These are phyloP conservation scores for Euschistus heros DNA, from an alignment of 1,140 invertebrate genomes.

Conservation along the genomic window DNA sequence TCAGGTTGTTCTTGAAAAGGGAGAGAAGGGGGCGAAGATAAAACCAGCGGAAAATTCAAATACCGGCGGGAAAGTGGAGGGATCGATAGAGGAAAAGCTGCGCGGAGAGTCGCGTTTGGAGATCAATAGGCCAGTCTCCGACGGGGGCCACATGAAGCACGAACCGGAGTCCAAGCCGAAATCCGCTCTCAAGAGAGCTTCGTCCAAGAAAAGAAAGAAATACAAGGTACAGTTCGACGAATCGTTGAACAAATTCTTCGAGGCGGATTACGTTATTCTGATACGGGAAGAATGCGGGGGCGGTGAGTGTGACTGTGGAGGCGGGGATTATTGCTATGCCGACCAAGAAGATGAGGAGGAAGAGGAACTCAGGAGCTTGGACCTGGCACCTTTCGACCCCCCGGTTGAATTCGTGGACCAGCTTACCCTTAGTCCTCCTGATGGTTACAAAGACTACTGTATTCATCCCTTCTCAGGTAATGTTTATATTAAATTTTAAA, in stretches of 20 bases:
- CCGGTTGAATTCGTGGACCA: conserved; percentile 54
- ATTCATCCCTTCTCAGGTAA: not conserved
- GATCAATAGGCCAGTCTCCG: conserved; percentile 13
- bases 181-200: conserved; percentile 45
- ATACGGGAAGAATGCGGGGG: conserved; percentile 70
- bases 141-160: conserved; percentile 13
- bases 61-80: not conserved
- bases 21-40: conserved; percentile 12
- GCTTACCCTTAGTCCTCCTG: conserved; percentile 72
- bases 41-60: conserved; percentile 15
- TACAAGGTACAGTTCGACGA: conserved; percentile 76
- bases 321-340: conserved; percentile 25
- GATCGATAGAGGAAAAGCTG: conserved; percentile 8
- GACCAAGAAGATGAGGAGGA: conserved; percentile 27
- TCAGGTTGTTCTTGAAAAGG: conserved; percentile 4
- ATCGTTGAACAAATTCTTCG: conserved; percentile 74
- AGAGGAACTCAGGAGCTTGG: conserved; percentile 31
- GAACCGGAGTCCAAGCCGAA: conserved; percentile 32
- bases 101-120: not conserved
- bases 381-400: conserved; percentile 35
- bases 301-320: conserved; percentile 41
- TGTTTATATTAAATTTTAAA: too few species aligned
- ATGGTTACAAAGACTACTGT: conserved; percentile 65
- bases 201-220: conserved; percentile 40
- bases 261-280: conserved; percentile 76